phyloP scores from a whole-genome alignment of 1,140 invertebrate genomes.

The Arion vulgaris region DNA sequence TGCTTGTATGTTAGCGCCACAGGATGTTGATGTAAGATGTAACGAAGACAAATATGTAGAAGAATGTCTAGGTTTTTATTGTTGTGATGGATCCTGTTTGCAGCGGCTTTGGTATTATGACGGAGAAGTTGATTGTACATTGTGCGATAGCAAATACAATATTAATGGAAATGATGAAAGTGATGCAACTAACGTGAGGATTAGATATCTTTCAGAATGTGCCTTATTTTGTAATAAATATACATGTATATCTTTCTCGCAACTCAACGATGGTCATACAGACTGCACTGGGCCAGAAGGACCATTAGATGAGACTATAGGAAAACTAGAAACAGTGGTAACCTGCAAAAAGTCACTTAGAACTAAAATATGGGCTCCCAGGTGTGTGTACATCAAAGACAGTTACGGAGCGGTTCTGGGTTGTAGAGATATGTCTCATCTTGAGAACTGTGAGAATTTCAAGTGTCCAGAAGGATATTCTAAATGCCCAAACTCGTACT shows the following conservation, averaged over 20 bases:
- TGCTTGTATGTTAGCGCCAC: not conserved
- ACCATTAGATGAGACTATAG: not conserved
- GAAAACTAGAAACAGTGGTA: not conserved
- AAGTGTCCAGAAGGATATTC: not conserved
- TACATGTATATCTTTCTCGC: not conserved
- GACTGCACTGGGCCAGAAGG: too few species aligned
- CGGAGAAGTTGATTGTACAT: not conserved
- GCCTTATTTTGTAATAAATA: not conserved
- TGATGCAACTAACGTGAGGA: not conserved
- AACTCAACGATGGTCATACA: not conserved
- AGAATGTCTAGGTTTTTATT: not conserved
- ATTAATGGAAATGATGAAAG: not conserved
- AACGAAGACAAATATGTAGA: not conserved
- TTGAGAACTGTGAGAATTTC: not conserved
- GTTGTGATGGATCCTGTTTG: not conserved
- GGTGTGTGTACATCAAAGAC: slow-evolving; percentile 4
- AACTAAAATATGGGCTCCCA: not conserved
- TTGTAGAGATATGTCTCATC: slow-evolving; percentile 11
- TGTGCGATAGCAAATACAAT: too few species aligned
- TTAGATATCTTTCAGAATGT: not conserved
- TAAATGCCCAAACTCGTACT: slow-evolving; percentile 12
- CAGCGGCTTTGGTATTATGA: not conserved
- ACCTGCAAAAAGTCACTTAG: not conserved
- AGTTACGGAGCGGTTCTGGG: not conserved
- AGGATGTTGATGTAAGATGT: not conserved